A percentile compares a stretch with the other conserved stretches of the same genome.
Evolutionary conservation across 37 sponge, comb jelly and placozoan species (phyloP).

Genomic region (Bolinopsis microptera): DNA sequence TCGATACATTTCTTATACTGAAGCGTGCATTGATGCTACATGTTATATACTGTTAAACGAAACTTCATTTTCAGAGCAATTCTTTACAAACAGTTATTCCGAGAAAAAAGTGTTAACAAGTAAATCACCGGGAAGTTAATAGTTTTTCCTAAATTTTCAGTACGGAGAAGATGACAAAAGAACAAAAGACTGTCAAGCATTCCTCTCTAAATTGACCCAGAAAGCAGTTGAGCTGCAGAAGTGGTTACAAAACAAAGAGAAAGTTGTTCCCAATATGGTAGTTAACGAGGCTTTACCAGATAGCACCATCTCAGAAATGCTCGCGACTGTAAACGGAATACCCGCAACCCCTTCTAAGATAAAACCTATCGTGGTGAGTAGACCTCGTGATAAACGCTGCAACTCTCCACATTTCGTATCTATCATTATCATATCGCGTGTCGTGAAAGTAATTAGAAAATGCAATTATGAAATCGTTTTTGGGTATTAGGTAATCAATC

Average conservation of each 20-base stretch:
- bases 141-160: conserved; percentile 62
- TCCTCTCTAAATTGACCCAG: conserved; percentile 80
- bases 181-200: conserved; percentile 80
- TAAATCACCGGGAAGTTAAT: no score
- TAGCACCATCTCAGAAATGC: conserved; percentile 16
- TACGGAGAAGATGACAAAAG: conserved; percentile 76
- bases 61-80: no score
- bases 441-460: no score
- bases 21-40: not conserved
- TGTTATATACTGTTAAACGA: not conserved
- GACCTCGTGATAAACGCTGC: not conserved
- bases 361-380: not conserved
- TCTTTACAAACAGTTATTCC: no score
- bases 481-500: no score
- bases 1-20: not conserved
- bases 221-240: conserved; percentile 94
- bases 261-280: conserved; percentile 12
- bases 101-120: no score
- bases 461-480: no score
- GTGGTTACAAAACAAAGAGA: conserved; percentile 51
- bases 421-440: no score
- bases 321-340: conserved; percentile 24
- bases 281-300: conserved; percentile 4
- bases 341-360: conserved; percentile 36
- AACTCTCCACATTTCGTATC: no score